A percentile compares a stretch with the other conserved stretches of the same genome.
These are phyloP conservation scores for Drosophila pseudoananassae DNA, from an alignment of 1,140 invertebrate genomes.

Conservation along the genomic window DNA sequence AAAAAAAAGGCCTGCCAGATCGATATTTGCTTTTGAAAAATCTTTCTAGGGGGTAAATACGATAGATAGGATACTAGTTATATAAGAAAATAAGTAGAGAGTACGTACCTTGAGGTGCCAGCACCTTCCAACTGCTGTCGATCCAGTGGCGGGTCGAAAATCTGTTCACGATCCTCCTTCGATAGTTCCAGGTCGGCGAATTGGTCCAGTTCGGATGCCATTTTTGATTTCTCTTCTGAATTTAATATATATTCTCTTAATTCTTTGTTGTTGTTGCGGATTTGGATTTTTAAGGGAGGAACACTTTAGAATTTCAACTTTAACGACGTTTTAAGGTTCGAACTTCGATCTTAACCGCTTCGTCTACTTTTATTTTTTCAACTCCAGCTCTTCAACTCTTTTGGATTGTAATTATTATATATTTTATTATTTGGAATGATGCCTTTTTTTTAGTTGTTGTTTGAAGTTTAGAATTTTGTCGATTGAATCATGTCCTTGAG, in stretches of 20 bases:
- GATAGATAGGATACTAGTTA: background rate
- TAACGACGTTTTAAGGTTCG: background rate
- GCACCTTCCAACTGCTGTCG: conserved; percentile 84
- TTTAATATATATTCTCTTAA: background rate
- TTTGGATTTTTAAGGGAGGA: background rate
- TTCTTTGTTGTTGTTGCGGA: background rate
- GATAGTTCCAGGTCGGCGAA: conserved; percentile 84
- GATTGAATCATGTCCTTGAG: conserved; percentile 59
- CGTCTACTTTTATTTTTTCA: background rate
- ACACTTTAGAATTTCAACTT: conserved; percentile 30
- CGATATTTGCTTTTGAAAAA: conserved; percentile 7
- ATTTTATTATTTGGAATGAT: conserved; percentile 30
- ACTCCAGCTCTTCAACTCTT: conserved; percentile 4
- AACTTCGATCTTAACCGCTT: conserved; percentile 4
- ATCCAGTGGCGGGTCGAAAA: conserved; percentile 84
- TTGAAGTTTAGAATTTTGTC: conserved; percentile 42
- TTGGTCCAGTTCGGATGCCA: conserved; percentile 84
- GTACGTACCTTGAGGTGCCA: conserved; percentile 83
- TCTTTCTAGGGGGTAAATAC: background rate
- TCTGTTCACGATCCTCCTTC: conserved; percentile 84
- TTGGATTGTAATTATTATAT: background rate
- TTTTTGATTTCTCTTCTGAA: conserved; percentile 42
- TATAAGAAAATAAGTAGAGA: background rate
- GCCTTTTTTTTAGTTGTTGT: background rate
- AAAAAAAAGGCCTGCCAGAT: conserved; percentile 15